Base-by-base conservation (phyloP, 2,797 vertebrate species). In the Erpetoichthys calabaricus region DNA sequence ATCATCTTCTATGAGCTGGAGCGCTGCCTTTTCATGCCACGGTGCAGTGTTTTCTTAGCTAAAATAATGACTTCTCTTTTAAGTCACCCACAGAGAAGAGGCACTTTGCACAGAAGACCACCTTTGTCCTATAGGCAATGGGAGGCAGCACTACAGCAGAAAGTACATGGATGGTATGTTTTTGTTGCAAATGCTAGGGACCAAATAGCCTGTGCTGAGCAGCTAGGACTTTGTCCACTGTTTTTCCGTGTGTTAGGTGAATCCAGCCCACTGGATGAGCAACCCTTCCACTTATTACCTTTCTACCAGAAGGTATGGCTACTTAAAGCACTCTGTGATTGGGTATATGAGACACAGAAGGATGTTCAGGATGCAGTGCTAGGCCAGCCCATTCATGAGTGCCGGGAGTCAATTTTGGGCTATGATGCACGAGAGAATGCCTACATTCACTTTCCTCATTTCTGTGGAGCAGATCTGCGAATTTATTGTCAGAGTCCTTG, bases 361-460 rank as follows among this genome's bases (percentile, higher is more conserved):
- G 88, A 92, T 62, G 89, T 99, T 51, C 96, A 97, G 77, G 88
- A 92, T 65, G 87, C 92, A 0, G 90, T 99, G 51, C 84, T 98
- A 44, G 85, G 87, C 42, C 95, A 98, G 63, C 96, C 96, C 67
- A 98, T 98, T 61, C 96, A 99, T 45, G 96, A 99, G 73, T 99
- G 96, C 73, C 83, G 96, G 64, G 95, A 99, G 81, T 95, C 97
- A 59, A 93, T 99, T 72, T 85, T 99, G 68, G 96, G 96, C 56
- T 99, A 99, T n/a, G 96, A 99, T 70, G 82, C 84, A 64, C 79
- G 87, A 66, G 94, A 97, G 62, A 94, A 95, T 62, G 89, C 91
- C 0, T 99, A 97, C 59, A 90, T 99, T 72, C 96, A 99, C 76
- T 99, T 99, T 61, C 96, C 96, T 44, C 96, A 99, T 73, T 99